Evolutionary conservation across 2,888 invertebrate genomes (phyloP).

Genomic region (Amblyjoppa proteus): DNA sequence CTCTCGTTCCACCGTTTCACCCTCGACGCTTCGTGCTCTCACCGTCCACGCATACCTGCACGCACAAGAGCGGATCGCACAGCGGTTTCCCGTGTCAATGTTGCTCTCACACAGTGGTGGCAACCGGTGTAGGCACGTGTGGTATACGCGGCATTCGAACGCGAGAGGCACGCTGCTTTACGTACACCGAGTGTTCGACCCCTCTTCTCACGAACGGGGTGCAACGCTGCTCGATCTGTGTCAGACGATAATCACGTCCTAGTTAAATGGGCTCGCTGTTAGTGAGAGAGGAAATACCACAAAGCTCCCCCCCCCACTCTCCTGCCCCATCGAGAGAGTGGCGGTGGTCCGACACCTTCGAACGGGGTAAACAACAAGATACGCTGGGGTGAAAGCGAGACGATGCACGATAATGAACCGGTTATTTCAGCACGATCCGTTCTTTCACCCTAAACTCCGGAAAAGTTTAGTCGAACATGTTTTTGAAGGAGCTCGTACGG

Average conservation of each 20-base stretch:
- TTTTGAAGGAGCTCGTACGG: background rate
- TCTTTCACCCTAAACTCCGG: slow-evolving; percentile 30
- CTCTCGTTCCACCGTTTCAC: slow-evolving; percentile 59
- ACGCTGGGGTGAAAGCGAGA: slow-evolving; percentile 65
- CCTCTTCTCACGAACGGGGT: slow-evolving; percentile 50
- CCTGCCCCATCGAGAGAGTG: slow-evolving; percentile 72
- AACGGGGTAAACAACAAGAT: slow-evolving; percentile 76
- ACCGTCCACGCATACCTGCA: slow-evolving; percentile 61
- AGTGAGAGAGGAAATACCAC: slow-evolving; percentile 58
- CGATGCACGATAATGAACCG: slow-evolving; percentile 56
- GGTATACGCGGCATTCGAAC: slow-evolving; percentile 49
- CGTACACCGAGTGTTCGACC: slow-evolving; percentile 38
- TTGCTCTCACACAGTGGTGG: slow-evolving; percentile 32
- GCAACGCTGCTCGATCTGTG: slow-evolving; percentile 69
- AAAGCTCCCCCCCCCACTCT: slow-evolving; percentile 72
- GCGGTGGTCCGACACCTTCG: slow-evolving; percentile 70
- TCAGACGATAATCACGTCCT: slow-evolving; percentile 72
- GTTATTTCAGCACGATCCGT: slow-evolving; percentile 46
- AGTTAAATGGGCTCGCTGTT: slow-evolving; percentile 71
- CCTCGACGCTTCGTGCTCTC: slow-evolving; percentile 60
- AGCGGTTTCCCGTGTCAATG: slow-evolving; percentile 44
- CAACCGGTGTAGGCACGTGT: slow-evolving; percentile 28
- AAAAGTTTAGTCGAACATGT: slow-evolving; percentile 24
- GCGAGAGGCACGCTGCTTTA: slow-evolving; percentile 18
- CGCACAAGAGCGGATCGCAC: slow-evolving; percentile 59